phyloP scores from a whole-genome alignment of 2,888 invertebrate species.

The Pyrrhia umbra region DNA sequence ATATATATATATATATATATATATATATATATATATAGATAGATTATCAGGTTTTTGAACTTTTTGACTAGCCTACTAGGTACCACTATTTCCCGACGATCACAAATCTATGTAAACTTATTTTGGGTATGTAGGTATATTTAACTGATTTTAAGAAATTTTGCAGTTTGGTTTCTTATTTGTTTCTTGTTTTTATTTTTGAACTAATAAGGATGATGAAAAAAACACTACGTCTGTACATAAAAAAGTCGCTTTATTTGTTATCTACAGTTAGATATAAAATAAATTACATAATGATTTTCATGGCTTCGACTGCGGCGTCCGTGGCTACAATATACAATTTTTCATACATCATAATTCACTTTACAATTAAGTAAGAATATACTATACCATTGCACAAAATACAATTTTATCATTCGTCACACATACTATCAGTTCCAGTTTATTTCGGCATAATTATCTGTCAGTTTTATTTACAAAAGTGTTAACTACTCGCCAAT shows the following conservation, averaged over 20 bases:
- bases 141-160: no score
- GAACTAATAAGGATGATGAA: no score
- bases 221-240: constrained; percentile 72
- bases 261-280: constrained; percentile 90
- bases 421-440: constrained; percentile 51
- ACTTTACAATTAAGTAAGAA: constrained; percentile 59
- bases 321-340: constrained; percentile 74
- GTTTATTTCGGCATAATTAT: constrained; percentile 47
- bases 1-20: no score
- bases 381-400: constrained; percentile 65
- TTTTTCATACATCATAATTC: constrained; percentile 69
- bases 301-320: constrained; percentile 78
- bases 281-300: constrained; percentile 88
- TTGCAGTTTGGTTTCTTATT: no score
- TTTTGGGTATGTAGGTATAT: no score
- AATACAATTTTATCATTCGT: constrained; percentile 58
- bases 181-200: neutral
- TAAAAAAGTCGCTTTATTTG: constrained; percentile 89
- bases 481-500: constrained; percentile 35
- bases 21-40: no score
- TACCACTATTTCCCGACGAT: no score
- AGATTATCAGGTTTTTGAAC: no score
- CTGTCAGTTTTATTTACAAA: constrained; percentile 64
- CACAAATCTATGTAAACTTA: no score
- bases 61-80: no score